phyloP scores from a whole-genome alignment of 2,797 vertebrate genomes.

The Myotis pilosus region DNA sequence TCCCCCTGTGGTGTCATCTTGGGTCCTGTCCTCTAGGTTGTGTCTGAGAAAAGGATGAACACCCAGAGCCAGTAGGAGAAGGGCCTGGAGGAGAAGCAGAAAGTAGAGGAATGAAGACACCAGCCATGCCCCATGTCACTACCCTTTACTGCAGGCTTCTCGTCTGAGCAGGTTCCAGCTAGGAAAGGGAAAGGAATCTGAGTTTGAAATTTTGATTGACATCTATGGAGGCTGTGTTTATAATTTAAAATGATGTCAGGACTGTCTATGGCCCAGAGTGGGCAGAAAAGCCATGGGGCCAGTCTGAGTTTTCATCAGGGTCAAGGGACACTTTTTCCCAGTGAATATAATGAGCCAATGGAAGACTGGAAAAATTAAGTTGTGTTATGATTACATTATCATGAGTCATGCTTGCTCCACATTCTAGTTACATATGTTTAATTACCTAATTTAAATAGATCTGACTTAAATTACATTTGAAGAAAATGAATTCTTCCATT shows the following conservation, averaged over 20 bases:
- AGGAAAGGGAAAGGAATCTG: background rate
- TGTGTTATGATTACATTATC: background rate
- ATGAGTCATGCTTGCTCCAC: background rate
- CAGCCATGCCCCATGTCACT: rapidly evolving
- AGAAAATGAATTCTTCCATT: background rate
- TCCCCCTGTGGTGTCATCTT: background rate
- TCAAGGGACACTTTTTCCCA: background rate
- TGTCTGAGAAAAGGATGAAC: background rate
- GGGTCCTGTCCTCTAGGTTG: background rate
- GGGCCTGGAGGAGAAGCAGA: background rate
- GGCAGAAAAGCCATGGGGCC: background rate
- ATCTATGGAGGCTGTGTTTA: background rate
- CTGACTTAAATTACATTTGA: background rate
- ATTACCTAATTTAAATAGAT: background rate
- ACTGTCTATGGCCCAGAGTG: background rate
- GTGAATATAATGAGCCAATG: background rate
- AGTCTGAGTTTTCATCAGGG: background rate
- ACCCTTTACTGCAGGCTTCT: background rate
- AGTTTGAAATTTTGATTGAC: background rate
- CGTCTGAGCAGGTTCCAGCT: background rate
- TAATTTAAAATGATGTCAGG: background rate
- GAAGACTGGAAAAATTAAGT: background rate
- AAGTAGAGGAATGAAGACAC: background rate
- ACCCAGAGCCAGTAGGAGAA: background rate
- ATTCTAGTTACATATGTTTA: background rate